These are phyloP conservation scores for Clarias gariepinus DNA, from an alignment of 2,113 vertebrate genomes.

Conservation along the genomic window DNA sequence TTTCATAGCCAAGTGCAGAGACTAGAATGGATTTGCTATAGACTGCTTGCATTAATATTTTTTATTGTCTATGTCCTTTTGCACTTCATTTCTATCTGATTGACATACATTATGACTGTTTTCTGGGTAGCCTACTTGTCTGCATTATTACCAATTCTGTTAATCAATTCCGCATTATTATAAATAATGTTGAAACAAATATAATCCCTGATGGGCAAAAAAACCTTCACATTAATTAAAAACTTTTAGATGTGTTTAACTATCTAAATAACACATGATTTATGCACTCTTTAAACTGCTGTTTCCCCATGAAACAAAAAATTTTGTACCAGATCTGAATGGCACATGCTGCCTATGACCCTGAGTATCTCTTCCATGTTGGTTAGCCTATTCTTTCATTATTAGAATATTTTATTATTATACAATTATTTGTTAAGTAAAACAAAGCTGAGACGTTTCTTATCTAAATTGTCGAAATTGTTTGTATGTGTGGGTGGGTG, in stretches of 20 bases:
- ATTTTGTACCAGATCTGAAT: constrained; percentile 53
- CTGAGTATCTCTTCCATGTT: background rate
- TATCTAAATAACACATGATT: background rate
- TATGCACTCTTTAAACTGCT: background rate
- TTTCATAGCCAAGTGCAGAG: background rate
- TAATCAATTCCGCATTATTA: too few species aligned
- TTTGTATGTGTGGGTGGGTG: too few species aligned
- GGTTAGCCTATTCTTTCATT: background rate
- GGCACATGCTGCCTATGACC: constrained; percentile 4
- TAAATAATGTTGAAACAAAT: background rate
- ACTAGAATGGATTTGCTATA: background rate
- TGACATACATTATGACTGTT: background rate
- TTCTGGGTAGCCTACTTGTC: background rate
- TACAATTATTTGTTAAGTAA: background rate
- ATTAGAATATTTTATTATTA: background rate
- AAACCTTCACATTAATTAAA: background rate
- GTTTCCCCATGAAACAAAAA: constrained; percentile 13
- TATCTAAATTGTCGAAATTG: too few species aligned
- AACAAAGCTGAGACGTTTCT: background rate
- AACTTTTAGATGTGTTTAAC: background rate
- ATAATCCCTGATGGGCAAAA: background rate
- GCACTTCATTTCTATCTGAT: background rate
- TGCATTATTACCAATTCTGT: background rate
- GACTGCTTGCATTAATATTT: background rate
- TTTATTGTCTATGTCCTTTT: background rate